A percentile compares a stretch with the other conserved stretches of the same genome.
These are phyloP conservation scores for Poecilia latipinna DNA, from an alignment of 2,113 vertebrate species.

Conservation along the genomic window DNA sequence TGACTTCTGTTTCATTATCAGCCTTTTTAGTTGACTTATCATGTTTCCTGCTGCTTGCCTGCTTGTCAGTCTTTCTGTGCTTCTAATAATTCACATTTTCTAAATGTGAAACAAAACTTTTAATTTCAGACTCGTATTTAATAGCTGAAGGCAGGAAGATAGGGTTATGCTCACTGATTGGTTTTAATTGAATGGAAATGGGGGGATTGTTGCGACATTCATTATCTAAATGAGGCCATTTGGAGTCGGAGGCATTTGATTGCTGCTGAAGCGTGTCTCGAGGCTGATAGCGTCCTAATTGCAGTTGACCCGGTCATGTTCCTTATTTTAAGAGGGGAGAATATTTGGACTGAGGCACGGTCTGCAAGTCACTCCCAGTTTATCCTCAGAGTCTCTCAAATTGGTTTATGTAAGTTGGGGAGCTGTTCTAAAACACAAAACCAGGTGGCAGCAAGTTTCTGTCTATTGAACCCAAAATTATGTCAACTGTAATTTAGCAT, in stretches of 20 bases:
- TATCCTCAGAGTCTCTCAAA: slow-evolving; percentile 31
- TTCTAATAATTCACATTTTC: slow-evolving; percentile 36
- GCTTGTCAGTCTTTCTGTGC: slow-evolving; percentile 17
- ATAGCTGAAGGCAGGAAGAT: slow-evolving; percentile 50
- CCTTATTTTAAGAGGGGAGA: slow-evolving; percentile 47
- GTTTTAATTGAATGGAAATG: slow-evolving; percentile 64
- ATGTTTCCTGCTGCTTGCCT: slow-evolving; percentile 16
- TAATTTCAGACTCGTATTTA: slow-evolving; percentile 47
- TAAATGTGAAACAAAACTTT: slow-evolving; percentile 42
- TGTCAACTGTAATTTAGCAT: background rate
- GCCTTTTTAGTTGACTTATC: slow-evolving; percentile 23
- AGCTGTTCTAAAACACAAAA: slow-evolving; percentile 61
- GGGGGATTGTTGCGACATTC: slow-evolving; percentile 60
- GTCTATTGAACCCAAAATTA: slow-evolving; percentile 22
- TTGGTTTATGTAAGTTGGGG: slow-evolving; percentile 3
- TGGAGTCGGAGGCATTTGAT: slow-evolving; percentile 57
- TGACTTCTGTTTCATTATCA: slow-evolving; percentile 10
- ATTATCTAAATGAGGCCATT: slow-evolving; percentile 70
- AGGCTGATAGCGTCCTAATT: slow-evolving; percentile 68
- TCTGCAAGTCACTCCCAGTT: slow-evolving; percentile 49
- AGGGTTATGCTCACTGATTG: slow-evolving; percentile 49
- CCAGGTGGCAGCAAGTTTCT: slow-evolving; percentile 64
- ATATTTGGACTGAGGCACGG: slow-evolving; percentile 31
- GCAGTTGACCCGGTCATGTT: slow-evolving; percentile 60
- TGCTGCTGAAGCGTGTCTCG: slow-evolving; percentile 51